A percentile compares a stretch with the other conserved stretches of the same genome.
Evolutionary conservation across 1,140 invertebrate genomes (phyloP).

Genomic region (Asobara japonica): DNA sequence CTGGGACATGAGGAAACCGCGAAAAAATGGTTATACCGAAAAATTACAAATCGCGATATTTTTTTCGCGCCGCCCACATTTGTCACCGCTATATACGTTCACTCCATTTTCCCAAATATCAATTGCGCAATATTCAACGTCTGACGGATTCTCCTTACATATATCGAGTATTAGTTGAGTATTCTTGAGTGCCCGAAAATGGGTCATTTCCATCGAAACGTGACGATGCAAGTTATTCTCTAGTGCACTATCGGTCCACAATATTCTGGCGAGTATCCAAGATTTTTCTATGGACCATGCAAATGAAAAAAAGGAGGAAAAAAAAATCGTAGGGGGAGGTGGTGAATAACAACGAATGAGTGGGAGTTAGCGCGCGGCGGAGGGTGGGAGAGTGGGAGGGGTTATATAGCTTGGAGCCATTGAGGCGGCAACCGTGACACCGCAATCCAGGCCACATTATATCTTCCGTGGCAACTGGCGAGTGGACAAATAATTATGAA

Average conservation of each 20-base stretch:
- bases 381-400: not conserved
- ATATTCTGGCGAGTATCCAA: not conserved
- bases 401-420: not conserved
- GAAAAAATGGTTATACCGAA: too few relatives aligned
- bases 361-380: too few relatives aligned
- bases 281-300: not conserved
- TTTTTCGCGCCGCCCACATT: too few relatives aligned
- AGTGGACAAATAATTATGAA: constrained; percentile 46
- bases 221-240: not conserved
- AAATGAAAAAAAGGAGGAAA: not conserved
- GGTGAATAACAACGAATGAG: not conserved
- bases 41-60: too few relatives aligned
- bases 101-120: too few relatives aligned
- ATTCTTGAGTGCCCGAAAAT: not conserved
- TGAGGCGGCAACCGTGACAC: constrained; percentile 56
- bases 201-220: not conserved
- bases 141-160: not conserved
- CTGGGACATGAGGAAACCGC: too few relatives aligned
- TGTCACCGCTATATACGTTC: too few relatives aligned
- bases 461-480: constrained; percentile 47
- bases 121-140: not conserved
- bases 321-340: not conserved
- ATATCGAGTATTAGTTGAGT: not conserved
- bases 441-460: constrained; percentile 61
- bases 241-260: not conserved